These are phyloP conservation scores for Allobates femoralis DNA, from an alignment of 2,797 vertebrate genomes.

Conservation along the genomic window DNA sequence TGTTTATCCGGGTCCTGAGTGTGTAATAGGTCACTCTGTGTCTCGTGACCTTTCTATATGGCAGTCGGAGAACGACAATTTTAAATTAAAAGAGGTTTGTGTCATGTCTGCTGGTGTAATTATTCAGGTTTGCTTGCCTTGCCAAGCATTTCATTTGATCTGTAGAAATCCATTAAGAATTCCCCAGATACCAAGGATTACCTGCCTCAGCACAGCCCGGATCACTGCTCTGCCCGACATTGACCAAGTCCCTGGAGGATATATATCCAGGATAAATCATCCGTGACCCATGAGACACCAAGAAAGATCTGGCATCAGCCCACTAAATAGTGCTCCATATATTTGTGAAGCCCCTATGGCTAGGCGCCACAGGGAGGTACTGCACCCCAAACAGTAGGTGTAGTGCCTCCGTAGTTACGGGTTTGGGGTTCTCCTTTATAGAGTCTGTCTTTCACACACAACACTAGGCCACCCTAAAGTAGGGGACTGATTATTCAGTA, in stretches of 20 bases:
- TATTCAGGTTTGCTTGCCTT: conserved; percentile 4
- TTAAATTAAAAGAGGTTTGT: not conserved
- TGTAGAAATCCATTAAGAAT: conserved; percentile 42
- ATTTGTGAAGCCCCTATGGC: too few species aligned
- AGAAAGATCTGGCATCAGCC: not conserved
- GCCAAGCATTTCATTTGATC: conserved; percentile 9
- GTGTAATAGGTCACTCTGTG: conserved; percentile 13
- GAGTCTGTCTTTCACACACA: too few species aligned
- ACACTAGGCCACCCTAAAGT: too few species aligned
- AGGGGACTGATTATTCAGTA: too few species aligned
- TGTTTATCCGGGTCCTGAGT: not conserved
- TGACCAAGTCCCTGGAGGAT: not conserved
- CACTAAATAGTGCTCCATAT: too few species aligned
- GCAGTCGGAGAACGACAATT: not conserved
- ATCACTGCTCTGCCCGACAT: conserved; percentile 24
- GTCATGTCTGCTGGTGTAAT: conserved; percentile 21
- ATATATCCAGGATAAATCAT: not conserved
- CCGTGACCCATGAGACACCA: not conserved
- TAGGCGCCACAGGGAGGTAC: too few species aligned
- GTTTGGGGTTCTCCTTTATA: too few species aligned
- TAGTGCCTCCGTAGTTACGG: too few species aligned
- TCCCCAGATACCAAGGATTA: conserved; percentile 9
- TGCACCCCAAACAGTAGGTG: too few species aligned
- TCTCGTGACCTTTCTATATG: not conserved
- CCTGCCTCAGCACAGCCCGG: not conserved